Evolutionary conservation across 2,888 invertebrate species (phyloP), one percentile per base, ranked within the genome.

Genomic region (Labia minor): DNA sequence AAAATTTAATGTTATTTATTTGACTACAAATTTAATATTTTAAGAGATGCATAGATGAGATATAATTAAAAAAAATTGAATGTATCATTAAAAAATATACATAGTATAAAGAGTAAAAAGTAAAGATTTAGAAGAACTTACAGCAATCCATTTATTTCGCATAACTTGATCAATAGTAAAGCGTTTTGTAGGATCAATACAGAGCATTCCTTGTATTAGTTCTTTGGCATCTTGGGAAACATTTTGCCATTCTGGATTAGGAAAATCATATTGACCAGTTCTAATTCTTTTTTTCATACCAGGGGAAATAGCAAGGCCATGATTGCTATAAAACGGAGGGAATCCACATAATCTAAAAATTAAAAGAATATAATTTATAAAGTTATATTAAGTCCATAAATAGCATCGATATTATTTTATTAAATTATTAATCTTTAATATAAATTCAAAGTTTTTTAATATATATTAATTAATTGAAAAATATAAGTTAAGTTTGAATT

Each of bases 241-340:
- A 76, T 92, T 88, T 67, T 90, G 87, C 96, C 96, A 96, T 76
- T 96, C 96, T 0, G 95, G 94, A 75, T 90, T 87, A 0, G 98
- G 97, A 77, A 99, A 99, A 74, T 95, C 95, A 78, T 96, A 99
- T 77, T 98, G 95, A 0, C 99, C 99, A 64, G 93, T 86, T 72
- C 96, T 85, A 74, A 96, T 96, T 69, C 95, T 82, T 78, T 91
- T 95, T 78, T 98, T 99, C 99, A 99, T 99, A 3, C 99, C 99
- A 0, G 99, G 98, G 0, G 96, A 97, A 77, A 99, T 98, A 37
- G 98, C 95, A 66, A 95, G 82, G 0, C 98, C 99, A 74, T 96
- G 94, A 78, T 95, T 95, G 75, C 96, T 96, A 79, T 97, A 99
- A 81, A 99, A 99, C 0, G 99, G 99, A 8, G 99, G 99, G 79